Evolutionary conservation across 2,797 vertebrate species (phyloP), one percentile per base, ranked within the genome.

Genomic region (Chaenodraco wilsoni): DNA sequence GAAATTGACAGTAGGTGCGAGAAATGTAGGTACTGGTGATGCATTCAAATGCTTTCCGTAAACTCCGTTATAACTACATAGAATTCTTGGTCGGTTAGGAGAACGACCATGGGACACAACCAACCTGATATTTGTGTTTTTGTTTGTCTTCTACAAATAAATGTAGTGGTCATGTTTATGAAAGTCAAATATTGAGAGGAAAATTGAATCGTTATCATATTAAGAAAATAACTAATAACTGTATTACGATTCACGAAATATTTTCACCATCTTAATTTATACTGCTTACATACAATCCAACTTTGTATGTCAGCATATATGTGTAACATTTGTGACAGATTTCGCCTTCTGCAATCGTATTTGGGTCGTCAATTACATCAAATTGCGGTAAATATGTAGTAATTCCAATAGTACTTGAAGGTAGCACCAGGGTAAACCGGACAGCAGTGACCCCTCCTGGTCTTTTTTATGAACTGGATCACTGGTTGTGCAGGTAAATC

Each of bases 361-460:
- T 50, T 61, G 3, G 8, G 37, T 65, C 3, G 3, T 14, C 19
- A n/a, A n/a, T 12, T 16, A 37, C 8, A 6, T 43, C 16, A 15
- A 50, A 58, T 1, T 27, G 1, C 10, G 46, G 0, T 9, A 1
- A 46, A 67, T 9, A 0, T n/a, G 0, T n/a, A 17, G 1, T 8
- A 72, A 55, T 81, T 84, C 76, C 74, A 21, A 76, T 27, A 44
- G 72, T 14, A 59, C 3, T 0, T 78, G 12, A 90, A 92, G 11
- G 78, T 54, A 72, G 0, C 89, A 62, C 16, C 0, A 8, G n/a
- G 15, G 71, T 74, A 82, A 76, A 61, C 54, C 65, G 71, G 69
- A 70, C 74, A 81, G 74, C 86, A 93, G 87, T 82, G 92, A 88
- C 90, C 83, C 67, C 93, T 93, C 44, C 85, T 93, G 93, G 91